A percentile compares a stretch with the other conserved stretches of the same genome.
Conservation (phyloP, 1,140 invertebrate species). For the Heliconius melpomene region DNA sequence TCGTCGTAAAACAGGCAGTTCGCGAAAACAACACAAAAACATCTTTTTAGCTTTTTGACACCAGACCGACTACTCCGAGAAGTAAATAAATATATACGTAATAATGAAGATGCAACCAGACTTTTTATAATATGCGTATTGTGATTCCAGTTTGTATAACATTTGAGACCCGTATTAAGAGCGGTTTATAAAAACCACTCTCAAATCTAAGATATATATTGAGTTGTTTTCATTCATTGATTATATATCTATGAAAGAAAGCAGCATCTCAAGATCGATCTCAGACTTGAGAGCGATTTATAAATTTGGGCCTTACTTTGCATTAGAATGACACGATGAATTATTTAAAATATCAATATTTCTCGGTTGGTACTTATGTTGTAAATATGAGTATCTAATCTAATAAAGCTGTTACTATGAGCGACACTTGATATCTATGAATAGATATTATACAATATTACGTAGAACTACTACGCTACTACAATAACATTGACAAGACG, state of each 20-base stretch:
- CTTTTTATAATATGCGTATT: not conserved
- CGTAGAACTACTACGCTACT: not conserved
- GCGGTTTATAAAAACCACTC: too few species aligned
- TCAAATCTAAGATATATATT: too few species aligned
- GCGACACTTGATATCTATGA: constrained; percentile 10
- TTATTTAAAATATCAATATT: not conserved
- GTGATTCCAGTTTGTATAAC: too few species aligned
- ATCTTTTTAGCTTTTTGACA: constrained; percentile 48
- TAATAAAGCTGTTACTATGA: constrained; percentile 28
- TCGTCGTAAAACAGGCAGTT: constrained; percentile 63
- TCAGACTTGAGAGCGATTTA: too few species aligned
- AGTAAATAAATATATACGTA: not conserved
- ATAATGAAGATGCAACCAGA: constrained; percentile 26
- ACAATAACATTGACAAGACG: not conserved
- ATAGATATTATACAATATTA: constrained; percentile 9
- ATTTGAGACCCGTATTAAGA: too few species aligned
- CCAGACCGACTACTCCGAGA: constrained; percentile 23
- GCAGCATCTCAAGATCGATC: too few species aligned
- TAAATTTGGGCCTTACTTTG: not conserved
- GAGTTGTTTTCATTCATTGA: too few species aligned
- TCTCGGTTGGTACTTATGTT: not conserved
- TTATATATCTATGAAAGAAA: too few species aligned
- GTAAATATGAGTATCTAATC: constrained; percentile 14
- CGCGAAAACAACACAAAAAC: constrained; percentile 46
- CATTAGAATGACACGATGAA: not conserved